Conservation (phyloP, 2,888 invertebrate genomes). For the Eupithecia insigniata region DNA sequence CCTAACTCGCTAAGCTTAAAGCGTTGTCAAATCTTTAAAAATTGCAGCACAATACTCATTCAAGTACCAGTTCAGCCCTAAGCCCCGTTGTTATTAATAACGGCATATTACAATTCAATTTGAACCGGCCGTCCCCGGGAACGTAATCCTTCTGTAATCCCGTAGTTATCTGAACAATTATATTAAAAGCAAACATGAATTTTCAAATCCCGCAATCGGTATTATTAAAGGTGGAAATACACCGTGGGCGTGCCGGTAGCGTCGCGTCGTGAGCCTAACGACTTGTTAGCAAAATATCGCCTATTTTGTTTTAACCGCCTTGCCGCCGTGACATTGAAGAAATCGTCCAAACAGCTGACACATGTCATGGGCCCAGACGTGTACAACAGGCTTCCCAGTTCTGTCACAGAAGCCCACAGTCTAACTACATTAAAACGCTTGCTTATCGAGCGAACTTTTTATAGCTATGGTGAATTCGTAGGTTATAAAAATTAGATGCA, state of each 20-base stretch:
- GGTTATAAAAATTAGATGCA: too few species aligned
- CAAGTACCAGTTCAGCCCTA: constrained; percentile 58
- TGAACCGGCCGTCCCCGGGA: constrained; percentile 64
- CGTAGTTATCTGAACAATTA: constrained; percentile 80
- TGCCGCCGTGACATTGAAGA: too few species aligned
- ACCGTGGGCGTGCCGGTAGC: neutral
- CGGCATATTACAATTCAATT: constrained; percentile 83
- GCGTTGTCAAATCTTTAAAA: constrained; percentile 14
- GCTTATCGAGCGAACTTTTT: too few species aligned
- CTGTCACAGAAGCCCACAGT: too few species aligned
- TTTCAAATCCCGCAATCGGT: constrained; percentile 71
- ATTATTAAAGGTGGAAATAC: constrained; percentile 18
- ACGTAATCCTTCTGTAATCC: constrained; percentile 71
- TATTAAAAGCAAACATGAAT: constrained; percentile 81
- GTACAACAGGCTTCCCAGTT: too few species aligned
- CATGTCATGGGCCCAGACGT: too few species aligned
- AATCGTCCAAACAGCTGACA: too few species aligned
- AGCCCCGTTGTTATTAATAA: constrained; percentile 74
- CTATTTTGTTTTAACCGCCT: too few species aligned
- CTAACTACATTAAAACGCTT: too few species aligned
- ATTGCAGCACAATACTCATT: constrained; percentile 13
- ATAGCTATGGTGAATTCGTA: too few species aligned
- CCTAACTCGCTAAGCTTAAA: neutral
- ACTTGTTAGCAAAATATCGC: neutral
- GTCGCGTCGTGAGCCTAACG: neutral